Conservation (phyloP, 2,888 invertebrate genomes). For the Thera obeliscata region DNA sequence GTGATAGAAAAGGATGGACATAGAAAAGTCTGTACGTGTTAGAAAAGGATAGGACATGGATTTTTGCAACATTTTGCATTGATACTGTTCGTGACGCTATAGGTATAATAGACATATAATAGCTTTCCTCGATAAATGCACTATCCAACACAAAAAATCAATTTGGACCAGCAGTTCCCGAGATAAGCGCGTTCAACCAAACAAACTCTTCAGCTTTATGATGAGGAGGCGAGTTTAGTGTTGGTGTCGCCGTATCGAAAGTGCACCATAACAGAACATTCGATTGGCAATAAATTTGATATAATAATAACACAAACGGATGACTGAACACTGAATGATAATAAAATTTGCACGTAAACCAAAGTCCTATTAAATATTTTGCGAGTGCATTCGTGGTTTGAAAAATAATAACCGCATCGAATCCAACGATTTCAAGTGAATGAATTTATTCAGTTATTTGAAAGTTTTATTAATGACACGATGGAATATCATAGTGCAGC, state of each 20-base stretch:
- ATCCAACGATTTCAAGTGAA: neutral
- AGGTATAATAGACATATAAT: too few relatives aligned
- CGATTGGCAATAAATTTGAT: slow-evolving; percentile 11
- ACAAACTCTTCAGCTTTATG: too few relatives aligned
- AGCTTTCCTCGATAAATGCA: too few relatives aligned
- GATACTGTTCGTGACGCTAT: too few relatives aligned
- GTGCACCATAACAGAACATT: slow-evolving; percentile 4
- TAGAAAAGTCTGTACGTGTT: too few relatives aligned
- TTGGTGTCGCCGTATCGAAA: neutral
- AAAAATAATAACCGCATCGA: slow-evolving; percentile 1
- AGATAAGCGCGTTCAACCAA: too few relatives aligned
- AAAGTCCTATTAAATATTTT: slow-evolving; percentile 19
- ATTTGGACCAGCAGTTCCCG: too few relatives aligned
- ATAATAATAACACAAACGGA: slow-evolving; percentile 13
- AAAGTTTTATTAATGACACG: neutral
- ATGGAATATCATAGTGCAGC: too few relatives aligned
- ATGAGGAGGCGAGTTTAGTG: neutral
- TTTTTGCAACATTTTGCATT: too few relatives aligned
- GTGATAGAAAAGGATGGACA: too few relatives aligned
- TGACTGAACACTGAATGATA: slow-evolving; percentile 20
- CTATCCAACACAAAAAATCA: too few relatives aligned
- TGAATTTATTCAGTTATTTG: neutral
- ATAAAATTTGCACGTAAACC: slow-evolving; percentile 20
- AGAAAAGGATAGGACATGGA: too few relatives aligned
- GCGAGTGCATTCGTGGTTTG: slow-evolving; percentile 13